Percentiles rank a stretch among this genome's conserved stretches.
These are phyloP conservation scores for Bombyx mori DNA, from an alignment of 1,140 invertebrate species.

Conservation along the genomic window ASM3026992v2 NC_085125.1:11930001-11930500, in stretches of 20 bases:
- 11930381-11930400: conserved; percentile 32
- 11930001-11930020: too few relatives aligned
- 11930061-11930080: conserved; percentile 4
- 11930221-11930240: not conserved
- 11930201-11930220: not conserved
- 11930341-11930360: conserved; percentile 56
- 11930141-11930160: conserved; percentile 38
- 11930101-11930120: conserved; percentile 25
- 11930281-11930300: conserved; percentile 10
- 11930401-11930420: too few relatives aligned
- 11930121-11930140: conserved; percentile 37
- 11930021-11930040: too few relatives aligned
- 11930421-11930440: too few relatives aligned
- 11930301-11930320: conserved; percentile 39
- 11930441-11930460: too few relatives aligned
- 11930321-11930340: conserved; percentile 27
- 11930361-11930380: conserved; percentile 33
- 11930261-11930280: not conserved
- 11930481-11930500: too few relatives aligned
- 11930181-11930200: conserved; percentile 6
- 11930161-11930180: conserved; percentile 48
- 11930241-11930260: not conserved
- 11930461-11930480: too few relatives aligned
- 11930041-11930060: too few relatives aligned
- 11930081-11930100: conserved; percentile 28